phyloP scores from a whole-genome alignment of 1,140 invertebrate species.

The Aricia agestis region DNA sequence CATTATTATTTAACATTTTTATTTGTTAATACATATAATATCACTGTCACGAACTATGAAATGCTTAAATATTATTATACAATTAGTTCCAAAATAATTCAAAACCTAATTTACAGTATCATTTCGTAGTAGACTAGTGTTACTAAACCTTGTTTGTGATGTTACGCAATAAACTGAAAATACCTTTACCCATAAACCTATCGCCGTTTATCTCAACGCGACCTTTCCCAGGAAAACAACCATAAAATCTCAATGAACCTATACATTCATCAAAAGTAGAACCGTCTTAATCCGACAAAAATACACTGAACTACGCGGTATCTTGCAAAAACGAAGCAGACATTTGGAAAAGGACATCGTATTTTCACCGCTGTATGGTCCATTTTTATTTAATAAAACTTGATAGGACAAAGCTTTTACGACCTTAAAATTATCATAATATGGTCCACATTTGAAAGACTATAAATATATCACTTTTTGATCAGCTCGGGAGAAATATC shows the following conservation, averaged over 20 bases:
- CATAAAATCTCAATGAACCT: constrained; percentile 50
- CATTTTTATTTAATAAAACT: constrained; percentile 25
- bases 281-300: constrained; percentile 61
- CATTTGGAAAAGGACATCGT: constrained; percentile 34
- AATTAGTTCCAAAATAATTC: too few relatives aligned
- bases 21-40: too few relatives aligned
- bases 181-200: constrained; percentile 22
- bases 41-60: too few relatives aligned
- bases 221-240: constrained; percentile 40
- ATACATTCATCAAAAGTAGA: constrained; percentile 61
- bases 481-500: neutral
- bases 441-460: constrained; percentile 54
- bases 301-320: constrained; percentile 48
- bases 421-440: constrained; percentile 50
- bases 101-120: neutral
- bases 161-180: constrained; percentile 28
- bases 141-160: constrained; percentile 16
- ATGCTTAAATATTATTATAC: too few relatives aligned
- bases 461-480: constrained; percentile 15
- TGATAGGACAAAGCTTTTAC: constrained; percentile 44
- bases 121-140: neutral
- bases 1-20: too few relatives aligned
- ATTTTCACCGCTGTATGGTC: constrained; percentile 33
- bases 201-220: constrained; percentile 27
- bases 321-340: constrained; percentile 43